Evolutionary conservation across 2,888 invertebrate genomes (phyloP).

Genomic region (Operophtera brumata): DNA sequence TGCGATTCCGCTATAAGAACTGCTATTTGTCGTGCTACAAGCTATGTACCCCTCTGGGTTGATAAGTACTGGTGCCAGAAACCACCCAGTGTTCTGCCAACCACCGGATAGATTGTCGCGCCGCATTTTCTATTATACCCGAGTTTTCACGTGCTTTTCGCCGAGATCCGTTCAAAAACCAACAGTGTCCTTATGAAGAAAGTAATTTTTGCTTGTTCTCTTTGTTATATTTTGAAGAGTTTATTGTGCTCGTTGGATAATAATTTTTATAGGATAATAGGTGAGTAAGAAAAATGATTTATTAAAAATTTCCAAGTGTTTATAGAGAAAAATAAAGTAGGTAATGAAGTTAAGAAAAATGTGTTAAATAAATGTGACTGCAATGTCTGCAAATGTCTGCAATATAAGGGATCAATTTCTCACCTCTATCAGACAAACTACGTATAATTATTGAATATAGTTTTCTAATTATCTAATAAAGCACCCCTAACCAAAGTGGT

Average conservation of each 20-base stretch:
- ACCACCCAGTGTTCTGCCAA: slow-evolving; percentile 59
- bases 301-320: too few species aligned
- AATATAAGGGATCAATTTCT: too few species aligned
- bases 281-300: slow-evolving; percentile 42
- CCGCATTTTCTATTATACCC: slow-evolving; percentile 28
- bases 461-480: too few species aligned
- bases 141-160: slow-evolving; percentile 50
- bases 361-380: too few species aligned
- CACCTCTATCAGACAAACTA: too few species aligned
- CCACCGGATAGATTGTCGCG: slow-evolving; percentile 53
- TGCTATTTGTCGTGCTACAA: slow-evolving; percentile 23
- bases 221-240: slow-evolving; percentile 51
- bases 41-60: slow-evolving; percentile 27
- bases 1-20: slow-evolving; percentile 25
- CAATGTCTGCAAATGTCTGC: too few species aligned
- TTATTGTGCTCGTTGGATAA: slow-evolving; percentile 61
- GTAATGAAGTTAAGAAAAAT: too few species aligned
- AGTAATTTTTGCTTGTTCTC: slow-evolving; percentile 51
- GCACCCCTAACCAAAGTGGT: background rate
- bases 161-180: slow-evolving; percentile 41
- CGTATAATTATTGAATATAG: too few species aligned
- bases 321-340: too few species aligned
- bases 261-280: slow-evolving; percentile 71
- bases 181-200: slow-evolving; percentile 70
- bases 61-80: slow-evolving; percentile 64